These are phyloP conservation scores for Penelope pileata DNA, from an alignment of 2,113 vertebrate species.

Conservation along the genomic window DNA sequence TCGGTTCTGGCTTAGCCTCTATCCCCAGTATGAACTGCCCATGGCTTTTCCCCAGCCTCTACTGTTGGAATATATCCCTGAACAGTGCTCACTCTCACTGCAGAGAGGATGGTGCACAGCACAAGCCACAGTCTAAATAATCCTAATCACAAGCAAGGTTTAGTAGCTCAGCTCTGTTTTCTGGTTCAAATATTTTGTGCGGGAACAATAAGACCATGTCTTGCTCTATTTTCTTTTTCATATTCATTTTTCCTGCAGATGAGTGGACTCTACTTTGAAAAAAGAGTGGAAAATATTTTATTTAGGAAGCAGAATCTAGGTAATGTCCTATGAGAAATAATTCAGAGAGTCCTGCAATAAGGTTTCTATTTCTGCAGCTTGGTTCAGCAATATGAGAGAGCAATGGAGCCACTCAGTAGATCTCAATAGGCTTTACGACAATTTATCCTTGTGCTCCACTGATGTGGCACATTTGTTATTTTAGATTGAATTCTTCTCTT, in stretches of 20 bases:
- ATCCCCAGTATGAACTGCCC: too few species aligned
- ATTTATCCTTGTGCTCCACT: neutral
- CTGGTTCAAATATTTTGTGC: neutral
- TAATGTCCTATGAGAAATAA: neutral
- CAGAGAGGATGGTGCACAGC: too few species aligned
- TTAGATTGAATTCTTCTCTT: neutral
- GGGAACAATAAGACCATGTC: neutral
- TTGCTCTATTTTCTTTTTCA: neutral
- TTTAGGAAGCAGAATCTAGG: neutral
- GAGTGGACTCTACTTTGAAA: neutral
- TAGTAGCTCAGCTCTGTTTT: neutral
- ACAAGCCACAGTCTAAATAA: neutral
- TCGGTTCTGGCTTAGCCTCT: neutral
- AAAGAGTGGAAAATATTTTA: neutral
- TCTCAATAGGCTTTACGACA: neutral
- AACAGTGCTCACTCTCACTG: rapidly evolving
- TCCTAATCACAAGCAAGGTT: neutral
- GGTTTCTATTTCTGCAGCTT: neutral
- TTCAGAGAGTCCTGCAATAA: neutral
- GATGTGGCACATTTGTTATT: neutral
- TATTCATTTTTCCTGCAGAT: neutral
- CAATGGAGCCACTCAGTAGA: neutral
- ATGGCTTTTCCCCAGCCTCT: neutral
- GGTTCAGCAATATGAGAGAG: neutral
- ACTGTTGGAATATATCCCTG: neutral